Conservation (phyloP, 1,140 invertebrate species). For the Eriocheir sinensis region DNA sequence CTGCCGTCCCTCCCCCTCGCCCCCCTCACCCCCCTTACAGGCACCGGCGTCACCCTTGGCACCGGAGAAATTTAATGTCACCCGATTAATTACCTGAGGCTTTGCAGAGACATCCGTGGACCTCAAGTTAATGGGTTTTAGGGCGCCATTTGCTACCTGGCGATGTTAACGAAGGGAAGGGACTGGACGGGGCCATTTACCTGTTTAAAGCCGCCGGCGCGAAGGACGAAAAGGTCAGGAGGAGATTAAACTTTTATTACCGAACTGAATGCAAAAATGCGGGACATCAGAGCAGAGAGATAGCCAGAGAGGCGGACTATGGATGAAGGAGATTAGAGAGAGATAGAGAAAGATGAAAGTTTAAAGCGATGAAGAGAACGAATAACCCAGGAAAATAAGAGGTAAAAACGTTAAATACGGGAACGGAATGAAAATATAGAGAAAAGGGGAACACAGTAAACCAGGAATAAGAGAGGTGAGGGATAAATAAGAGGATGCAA, state of each 20-base stretch:
- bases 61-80: neutral
- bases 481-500: neutral
- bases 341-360: constrained; percentile 17
- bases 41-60: neutral
- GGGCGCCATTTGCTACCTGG: neutral
- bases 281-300: neutral
- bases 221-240: neutral
- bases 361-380: neutral
- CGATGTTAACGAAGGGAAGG: neutral
- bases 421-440: neutral
- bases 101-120: neutral
- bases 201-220: neutral
- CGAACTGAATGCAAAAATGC: neutral
- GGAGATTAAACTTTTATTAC: neutral
- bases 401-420: neutral
- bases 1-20: neutral
- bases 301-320: neutral
- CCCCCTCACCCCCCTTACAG: neutral
- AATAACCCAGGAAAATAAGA: neutral
- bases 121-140: neutral
- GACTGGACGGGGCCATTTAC: no score
- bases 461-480: neutral
- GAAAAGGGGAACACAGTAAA: neutral
- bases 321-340: neutral
- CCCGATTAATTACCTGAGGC: neutral